Evolutionary conservation across 2,113 vertebrate species (phyloP), one percentile per base, ranked within the genome.

Genomic region (Notarius lentiginosus): DNA sequence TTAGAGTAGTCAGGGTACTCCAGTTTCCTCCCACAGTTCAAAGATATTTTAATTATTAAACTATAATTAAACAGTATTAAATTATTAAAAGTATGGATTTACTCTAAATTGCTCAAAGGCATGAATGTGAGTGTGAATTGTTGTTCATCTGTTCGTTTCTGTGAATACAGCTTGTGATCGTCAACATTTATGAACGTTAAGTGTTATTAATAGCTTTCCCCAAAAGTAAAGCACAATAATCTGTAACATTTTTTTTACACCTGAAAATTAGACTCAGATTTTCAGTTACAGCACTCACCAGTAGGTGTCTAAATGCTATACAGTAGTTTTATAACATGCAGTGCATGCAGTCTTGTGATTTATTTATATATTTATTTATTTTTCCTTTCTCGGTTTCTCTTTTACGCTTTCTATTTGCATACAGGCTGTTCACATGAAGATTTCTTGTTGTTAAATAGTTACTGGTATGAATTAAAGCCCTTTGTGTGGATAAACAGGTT

Each of bases 251-350:
- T 72, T 72, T 47, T 72, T 72, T 47, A 24, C 6, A 24, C 18
- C 70, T n/a, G 8, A 4, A 75, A 49, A 49, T n/a, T 53, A 14
- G 4, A 53, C 49, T 49, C 72, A 77, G 49, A 22, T 75, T 30
- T 82, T 55, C 53, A 76, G 68, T 77, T 90, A 86, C 84, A 86
- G 5, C 56, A 58, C 68, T 88, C 65, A 68, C 92, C 94, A 94
- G 89, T 87, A 94, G 92, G 91, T 92, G 91, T 92, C 93, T 91
- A 79, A 89, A 80, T 91, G 81, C 87, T 77, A 85, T 85, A 86
- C 73, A 41, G 41, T 41, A 41, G 86, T 53, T 41, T 60, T 53
- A 12, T 56, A 12, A 56, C 55, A 12, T 53, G 63, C 5, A 49
- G 18, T 72, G 18, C 17, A 49, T 22, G 12, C 49, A 15, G 47